Percentiles rank a stretch among this genome's conserved stretches.
These are phyloP conservation scores for Atlantisia rogersi DNA, from an alignment of 2,113 vertebrate species.

Conservation along the genomic window DNA sequence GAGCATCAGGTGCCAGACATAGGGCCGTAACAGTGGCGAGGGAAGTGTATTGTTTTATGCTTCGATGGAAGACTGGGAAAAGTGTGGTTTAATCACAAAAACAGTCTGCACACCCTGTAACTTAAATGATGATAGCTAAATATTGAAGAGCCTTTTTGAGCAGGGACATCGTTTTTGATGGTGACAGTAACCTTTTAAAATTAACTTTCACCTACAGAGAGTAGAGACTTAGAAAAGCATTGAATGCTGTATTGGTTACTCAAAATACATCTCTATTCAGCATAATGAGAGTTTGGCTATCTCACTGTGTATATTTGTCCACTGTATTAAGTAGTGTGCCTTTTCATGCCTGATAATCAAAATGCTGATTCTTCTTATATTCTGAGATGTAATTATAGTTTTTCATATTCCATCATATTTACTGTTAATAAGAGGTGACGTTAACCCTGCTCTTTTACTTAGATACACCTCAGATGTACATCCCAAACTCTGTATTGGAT, in stretches of 20 bases:
- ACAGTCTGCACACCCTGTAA: not conserved
- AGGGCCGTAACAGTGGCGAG: fast-evolving
- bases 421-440: not conserved
- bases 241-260: not conserved
- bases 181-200: not conserved
- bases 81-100: not conserved
- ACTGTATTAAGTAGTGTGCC: not conserved
- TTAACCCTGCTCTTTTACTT: not conserved
- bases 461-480: not conserved
- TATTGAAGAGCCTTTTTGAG: not conserved
- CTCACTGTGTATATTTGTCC: not conserved
- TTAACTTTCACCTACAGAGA: not conserved
- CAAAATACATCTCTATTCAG: not conserved
- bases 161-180: not conserved
- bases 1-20: not conserved
- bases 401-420: not conserved
- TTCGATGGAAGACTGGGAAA: not conserved
- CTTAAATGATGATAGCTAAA: not conserved
- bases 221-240: not conserved
- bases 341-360: not conserved
- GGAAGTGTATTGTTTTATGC: not conserved
- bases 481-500: not conserved
- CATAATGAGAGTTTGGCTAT: not conserved
- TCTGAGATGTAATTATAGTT: not conserved
- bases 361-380: not conserved